Percentiles rank a stretch among this genome's conserved stretches.
Evolutionary conservation across 2,113 vertebrate species (phyloP).

Genomic region (Phodopus roborovskii): DNA sequence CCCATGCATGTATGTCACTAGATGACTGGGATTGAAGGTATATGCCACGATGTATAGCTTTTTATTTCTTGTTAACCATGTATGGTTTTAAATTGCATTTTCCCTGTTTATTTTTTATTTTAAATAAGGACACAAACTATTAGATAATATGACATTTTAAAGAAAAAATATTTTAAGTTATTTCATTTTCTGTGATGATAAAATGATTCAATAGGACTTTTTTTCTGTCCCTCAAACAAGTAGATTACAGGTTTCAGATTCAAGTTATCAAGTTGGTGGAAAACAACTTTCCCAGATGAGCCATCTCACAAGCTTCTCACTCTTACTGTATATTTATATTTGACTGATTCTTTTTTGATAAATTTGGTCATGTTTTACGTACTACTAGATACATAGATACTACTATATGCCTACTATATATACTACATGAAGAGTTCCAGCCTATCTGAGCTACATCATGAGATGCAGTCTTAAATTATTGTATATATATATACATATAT

Average conservation of each 20-base stretch:
- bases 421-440: not conserved
- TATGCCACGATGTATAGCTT: too few species aligned
- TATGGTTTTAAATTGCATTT: not conserved
- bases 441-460: not conserved
- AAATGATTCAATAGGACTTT: not conserved
- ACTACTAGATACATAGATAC: not conserved
- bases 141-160: not conserved
- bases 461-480: not conserved
- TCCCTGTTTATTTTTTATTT: not conserved
- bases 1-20: accelerated
- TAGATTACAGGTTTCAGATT: not conserved
- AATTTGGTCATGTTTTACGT: not conserved
- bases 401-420: not conserved
- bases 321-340: not conserved
- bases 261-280: not conserved
- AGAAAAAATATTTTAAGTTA: not conserved
- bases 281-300: not conserved
- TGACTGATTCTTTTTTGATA: not conserved
- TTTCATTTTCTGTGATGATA: not conserved
- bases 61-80: not conserved
- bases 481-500: too few species aligned
- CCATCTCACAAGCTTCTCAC: not conserved
- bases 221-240: not conserved
- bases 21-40: too few species aligned
- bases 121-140: not conserved